phyloP scores from a whole-genome alignment of 2,888 invertebrate genomes.

The Cryptocephalus primarius region DNA sequence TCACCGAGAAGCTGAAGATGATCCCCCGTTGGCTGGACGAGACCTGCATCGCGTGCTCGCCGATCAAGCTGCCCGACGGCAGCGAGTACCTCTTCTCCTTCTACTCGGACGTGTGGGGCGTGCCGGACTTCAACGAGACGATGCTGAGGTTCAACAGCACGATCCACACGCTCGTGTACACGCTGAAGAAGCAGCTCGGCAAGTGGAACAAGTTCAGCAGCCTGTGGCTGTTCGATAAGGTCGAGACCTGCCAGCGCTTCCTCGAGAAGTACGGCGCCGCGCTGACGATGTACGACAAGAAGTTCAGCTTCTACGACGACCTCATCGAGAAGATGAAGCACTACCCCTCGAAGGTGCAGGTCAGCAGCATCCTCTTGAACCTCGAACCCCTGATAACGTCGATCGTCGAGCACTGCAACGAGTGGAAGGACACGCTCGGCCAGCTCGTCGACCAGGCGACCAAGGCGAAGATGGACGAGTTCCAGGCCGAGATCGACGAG shows the following conservation, averaged over 20 bases:
- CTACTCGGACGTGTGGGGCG: constrained; percentile 67
- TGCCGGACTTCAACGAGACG: constrained; percentile 57
- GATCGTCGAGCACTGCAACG: constrained; percentile 60
- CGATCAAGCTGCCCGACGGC: constrained; percentile 46
- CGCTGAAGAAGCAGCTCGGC: constrained; percentile 47
- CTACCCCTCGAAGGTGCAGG: constrained; percentile 49
- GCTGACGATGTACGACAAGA: constrained; percentile 65
- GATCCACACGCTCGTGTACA: constrained; percentile 52
- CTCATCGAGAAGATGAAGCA: constrained; percentile 45
- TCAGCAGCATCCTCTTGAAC: constrained; percentile 64
- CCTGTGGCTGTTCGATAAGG: constrained; percentile 69
- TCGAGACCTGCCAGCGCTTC: constrained; percentile 66
- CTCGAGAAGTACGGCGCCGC: constrained; percentile 49
- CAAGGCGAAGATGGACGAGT: constrained; percentile 52
- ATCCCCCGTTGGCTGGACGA: constrained; percentile 82
- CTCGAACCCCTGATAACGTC: constrained; percentile 57
- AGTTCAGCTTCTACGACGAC: constrained; percentile 72
- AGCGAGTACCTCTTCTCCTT: constrained; percentile 58
- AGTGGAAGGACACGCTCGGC: constrained; percentile 72
- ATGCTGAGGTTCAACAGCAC: constrained; percentile 56
- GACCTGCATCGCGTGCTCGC: constrained; percentile 63
- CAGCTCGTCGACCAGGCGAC: constrained; percentile 56
- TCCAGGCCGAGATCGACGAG: constrained; percentile 55
- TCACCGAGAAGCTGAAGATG: constrained; percentile 59
- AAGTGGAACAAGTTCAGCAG: constrained; percentile 66